phyloP scores from a whole-genome alignment of 2,888 invertebrate genomes.

The Megaustenia siamemsis region DNA sequence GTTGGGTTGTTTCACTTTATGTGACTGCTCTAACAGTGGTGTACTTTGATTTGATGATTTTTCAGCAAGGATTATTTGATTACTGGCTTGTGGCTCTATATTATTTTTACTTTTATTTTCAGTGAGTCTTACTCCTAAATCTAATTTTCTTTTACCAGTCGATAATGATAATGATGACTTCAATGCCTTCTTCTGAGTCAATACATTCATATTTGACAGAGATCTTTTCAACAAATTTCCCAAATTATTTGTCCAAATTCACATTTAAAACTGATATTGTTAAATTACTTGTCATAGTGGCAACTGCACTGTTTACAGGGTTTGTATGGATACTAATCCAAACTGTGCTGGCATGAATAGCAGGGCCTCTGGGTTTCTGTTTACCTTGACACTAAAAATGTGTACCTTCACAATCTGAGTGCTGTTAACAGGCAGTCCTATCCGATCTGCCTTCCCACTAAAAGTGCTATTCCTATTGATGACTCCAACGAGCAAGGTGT shows the following conservation, averaged over 20 bases:
- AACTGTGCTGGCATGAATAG: too few species aligned
- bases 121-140: background rate
- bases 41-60: background rate
- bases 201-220: background rate
- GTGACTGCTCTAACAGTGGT: background rate
- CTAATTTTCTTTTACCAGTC: background rate
- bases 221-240: background rate
- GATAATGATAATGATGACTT: background rate
- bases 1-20: background rate
- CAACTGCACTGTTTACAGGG: background rate
- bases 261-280: background rate
- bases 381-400: too few species aligned
- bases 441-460: background rate
- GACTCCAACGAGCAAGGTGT: slow-evolving; percentile 24
- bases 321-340: too few species aligned
- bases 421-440: background rate
- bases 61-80: background rate
- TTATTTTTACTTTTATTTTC: background rate
- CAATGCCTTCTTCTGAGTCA: background rate
- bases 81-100: too few species aligned
- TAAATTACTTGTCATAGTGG: too few species aligned
- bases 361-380: too few species aligned
- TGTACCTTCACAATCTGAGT: background rate
- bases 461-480: slow-evolving; percentile 19
- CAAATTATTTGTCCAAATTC: too few species aligned